Conservation (phyloP, 1,140 invertebrate genomes). For the Ceratina australensis region DNA sequence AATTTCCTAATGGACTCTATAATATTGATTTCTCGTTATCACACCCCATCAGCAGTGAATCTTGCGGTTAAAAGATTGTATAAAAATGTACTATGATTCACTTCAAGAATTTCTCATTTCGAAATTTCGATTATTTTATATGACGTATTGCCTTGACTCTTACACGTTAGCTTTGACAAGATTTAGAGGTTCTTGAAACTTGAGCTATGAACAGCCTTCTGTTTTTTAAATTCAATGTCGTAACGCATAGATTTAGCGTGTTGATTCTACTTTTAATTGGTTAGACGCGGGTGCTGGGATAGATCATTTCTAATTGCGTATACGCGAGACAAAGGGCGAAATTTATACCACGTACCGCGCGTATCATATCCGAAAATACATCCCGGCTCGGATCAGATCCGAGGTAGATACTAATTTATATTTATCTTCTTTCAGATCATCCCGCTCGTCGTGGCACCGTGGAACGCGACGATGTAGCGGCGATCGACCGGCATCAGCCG, state of each 20-base stretch:
- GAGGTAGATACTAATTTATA: constrained; percentile 39
- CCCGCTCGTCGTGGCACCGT: neutral
- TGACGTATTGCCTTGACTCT: no score
- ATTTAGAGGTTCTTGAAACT: no score
- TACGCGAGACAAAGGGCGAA: neutral
- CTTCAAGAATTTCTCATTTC: no score
- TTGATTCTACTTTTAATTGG: neutral
- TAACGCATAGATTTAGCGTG: neutral
- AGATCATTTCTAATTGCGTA: constrained; percentile 29
- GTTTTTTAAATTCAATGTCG: no score
- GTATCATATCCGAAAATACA: constrained; percentile 37
- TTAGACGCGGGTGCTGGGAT: neutral
- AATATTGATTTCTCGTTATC: no score
- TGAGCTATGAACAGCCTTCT: no score
- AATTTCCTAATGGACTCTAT: no score
- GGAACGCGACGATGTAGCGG: constrained; percentile 18
- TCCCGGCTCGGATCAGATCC: neutral
- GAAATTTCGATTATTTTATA: no score
- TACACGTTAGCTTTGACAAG: no score
- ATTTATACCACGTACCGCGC: constrained; percentile 8
- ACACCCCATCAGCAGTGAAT: no score
- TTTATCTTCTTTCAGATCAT: constrained; percentile 57
- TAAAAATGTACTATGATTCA: no score
- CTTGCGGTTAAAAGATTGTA: no score
- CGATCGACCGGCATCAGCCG: neutral